These are phyloP conservation scores for Archaeoteleia sp. DNA, from an alignment of 2,888 invertebrate species.

Conservation along the genomic window DNA sequence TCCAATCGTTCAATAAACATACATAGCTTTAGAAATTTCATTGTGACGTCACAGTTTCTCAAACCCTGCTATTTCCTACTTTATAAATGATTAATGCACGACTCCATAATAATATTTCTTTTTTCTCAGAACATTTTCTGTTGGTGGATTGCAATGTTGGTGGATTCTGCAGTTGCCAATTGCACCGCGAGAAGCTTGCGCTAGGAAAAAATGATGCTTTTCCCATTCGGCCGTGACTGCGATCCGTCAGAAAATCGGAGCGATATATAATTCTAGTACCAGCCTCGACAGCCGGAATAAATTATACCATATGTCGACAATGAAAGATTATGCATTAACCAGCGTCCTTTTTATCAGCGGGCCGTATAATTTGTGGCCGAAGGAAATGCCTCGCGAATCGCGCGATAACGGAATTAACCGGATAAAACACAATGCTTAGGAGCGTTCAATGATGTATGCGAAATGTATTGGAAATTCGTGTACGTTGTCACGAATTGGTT, in stretches of 20 bases:
- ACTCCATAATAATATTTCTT: too few species aligned
- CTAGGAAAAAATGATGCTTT: neutral
- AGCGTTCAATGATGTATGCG: conserved; percentile 24
- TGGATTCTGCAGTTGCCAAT: neutral
- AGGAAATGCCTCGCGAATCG: conserved; percentile 24
- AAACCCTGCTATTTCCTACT: too few species aligned
- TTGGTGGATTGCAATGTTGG: too few species aligned
- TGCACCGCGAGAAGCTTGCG: neutral
- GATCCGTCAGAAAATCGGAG: conserved; percentile 20
- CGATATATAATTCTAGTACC: conserved; percentile 20
- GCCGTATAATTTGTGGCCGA: conserved; percentile 29
- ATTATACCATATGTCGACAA: neutral
- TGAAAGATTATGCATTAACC: conserved; percentile 13
- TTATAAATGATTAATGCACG: too few species aligned
- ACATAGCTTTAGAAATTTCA: too few species aligned
- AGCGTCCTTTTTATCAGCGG: conserved; percentile 28
- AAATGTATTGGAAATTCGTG: conserved; percentile 29
- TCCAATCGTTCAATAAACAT: too few species aligned
- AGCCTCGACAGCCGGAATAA: neutral
- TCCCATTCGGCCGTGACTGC: conserved; percentile 13
- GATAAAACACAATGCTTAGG: conserved; percentile 27
- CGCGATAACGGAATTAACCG: conserved; percentile 34
- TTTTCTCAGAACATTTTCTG: too few species aligned
- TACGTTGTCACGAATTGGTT: conserved; percentile 11
- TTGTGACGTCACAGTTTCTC: too few species aligned